Conservation (phyloP, 2,797 vertebrate species). For the Etheostoma nigrum region DNA sequence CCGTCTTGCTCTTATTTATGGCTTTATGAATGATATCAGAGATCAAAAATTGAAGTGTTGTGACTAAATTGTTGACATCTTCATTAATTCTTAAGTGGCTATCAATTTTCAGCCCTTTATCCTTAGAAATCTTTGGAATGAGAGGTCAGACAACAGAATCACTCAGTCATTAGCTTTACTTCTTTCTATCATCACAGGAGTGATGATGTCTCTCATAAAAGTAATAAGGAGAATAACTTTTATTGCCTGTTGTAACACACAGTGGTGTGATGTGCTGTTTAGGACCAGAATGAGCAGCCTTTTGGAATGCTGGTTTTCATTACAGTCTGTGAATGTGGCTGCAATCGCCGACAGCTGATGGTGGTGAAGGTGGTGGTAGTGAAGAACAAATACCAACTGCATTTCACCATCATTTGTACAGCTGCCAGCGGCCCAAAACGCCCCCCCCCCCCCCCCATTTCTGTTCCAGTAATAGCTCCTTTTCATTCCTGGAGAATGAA, state of each 20-base stretch:
- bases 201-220: background rate
- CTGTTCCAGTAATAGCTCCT: constrained; percentile 76
- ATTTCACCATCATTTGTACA: constrained; percentile 82
- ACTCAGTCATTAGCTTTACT: background rate
- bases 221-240: background rate
- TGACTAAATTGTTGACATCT: constrained; percentile 18
- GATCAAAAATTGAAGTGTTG: constrained; percentile 12
- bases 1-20: background rate
- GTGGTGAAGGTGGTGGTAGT: constrained; percentile 62
- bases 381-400: constrained; percentile 78
- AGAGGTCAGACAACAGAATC: constrained; percentile 37
- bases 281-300: constrained; percentile 12
- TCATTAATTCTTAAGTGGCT: constrained; percentile 46
- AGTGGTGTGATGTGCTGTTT: constrained; percentile 11
- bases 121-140: constrained; percentile 44
- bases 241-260: background rate
- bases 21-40: constrained; percentile 4
- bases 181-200: constrained; percentile 3
- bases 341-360: constrained; percentile 78
- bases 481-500: constrained; percentile 72
- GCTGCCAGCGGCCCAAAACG: constrained; percentile 74
- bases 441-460: constrained; percentile 63
- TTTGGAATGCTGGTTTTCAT: constrained; percentile 60
- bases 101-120: constrained; percentile 40
- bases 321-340: constrained; percentile 78